Base-by-base conservation (phyloP, 1,140 invertebrate genomes). In the Magallana ariakensis region DNA sequence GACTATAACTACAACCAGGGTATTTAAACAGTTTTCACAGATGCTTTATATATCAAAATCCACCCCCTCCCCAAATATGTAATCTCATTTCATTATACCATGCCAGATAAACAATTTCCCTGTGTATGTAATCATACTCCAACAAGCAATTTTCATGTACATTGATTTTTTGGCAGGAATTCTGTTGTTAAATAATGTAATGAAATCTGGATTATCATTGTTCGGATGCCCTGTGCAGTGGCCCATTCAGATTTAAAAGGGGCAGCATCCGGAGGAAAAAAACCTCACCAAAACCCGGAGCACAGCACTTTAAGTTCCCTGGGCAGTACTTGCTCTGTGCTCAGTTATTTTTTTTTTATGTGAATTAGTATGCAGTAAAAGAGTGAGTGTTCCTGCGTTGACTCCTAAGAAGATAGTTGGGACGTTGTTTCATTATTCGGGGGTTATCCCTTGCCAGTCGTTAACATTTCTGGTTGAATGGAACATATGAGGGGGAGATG, bases 161-260 rank as follows among this genome's bases (percentile, higher is more conserved):
- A 75, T 75, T 75, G 66, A 75, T 75, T 75, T 75, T 75, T 22
- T 75, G 66, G 66, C 66, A 33, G 66, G 6, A 22, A 33, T 33
- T 22, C 66, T 75, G 66, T 26, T 75, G 66, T 46, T 46, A 46
- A 46, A 75, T 26, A 75, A 26, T 75, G 66, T 75, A 75, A 75
- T 75, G 22, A 75, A 75, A 75, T 19, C 66, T 26, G 66, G 19
- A 26, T 4, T 9, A 26, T 9, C 66, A 26, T 13, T 26, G 22
- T 75, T 26, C 11, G 11, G 10, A 9, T 75, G 19, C 22, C 33
- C 22, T 26, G 22, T 75, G 9, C 66, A 33, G 19, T 26, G 9
- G 6, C 33, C 58, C 11, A 22, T 75, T 75, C 66, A 9, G 66
- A 75, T 75, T 46, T 1, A 75, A 75, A 26, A 75, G 33, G 62